phyloP scores from a whole-genome alignment of 2,113 vertebrate genomes.

The Empidonax traillii region DNA sequence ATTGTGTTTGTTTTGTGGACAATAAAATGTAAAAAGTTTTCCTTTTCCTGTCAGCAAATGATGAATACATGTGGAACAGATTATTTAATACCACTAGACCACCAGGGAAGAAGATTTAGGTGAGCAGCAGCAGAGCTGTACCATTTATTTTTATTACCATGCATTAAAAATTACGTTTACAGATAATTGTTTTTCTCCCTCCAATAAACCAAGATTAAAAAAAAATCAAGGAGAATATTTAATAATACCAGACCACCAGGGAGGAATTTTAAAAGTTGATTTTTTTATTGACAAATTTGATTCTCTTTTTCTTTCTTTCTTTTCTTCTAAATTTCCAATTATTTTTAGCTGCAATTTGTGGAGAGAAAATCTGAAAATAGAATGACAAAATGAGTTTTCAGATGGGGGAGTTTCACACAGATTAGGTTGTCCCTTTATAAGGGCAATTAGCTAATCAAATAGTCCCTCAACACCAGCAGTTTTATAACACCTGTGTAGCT shows the following conservation, averaged over 20 bases:
- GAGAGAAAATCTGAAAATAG: conserved; percentile 63
- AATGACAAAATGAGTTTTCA: conserved; percentile 52
- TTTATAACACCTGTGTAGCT: conserved; percentile 69
- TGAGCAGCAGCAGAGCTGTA: conserved; percentile 81
- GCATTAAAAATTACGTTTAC: conserved; percentile 87
- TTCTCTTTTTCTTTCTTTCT: conserved; percentile 50
- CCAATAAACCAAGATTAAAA: conserved; percentile 80
- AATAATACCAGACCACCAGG: conserved; percentile 82
- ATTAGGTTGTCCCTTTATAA: conserved; percentile 70
- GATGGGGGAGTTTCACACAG: conserved; percentile 45
- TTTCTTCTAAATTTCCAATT: conserved; percentile 62
- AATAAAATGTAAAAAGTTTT: conserved; percentile 80
- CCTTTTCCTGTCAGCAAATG: conserved; percentile 81
- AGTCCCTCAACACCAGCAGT: conserved; percentile 66
- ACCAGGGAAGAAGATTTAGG: conserved; percentile 88
- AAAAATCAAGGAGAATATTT: conserved; percentile 80
- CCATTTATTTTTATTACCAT: conserved; percentile 88
- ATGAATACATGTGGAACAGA: conserved; percentile 82
- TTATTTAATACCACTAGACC: conserved; percentile 86
- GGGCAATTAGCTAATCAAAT: conserved; percentile 74
- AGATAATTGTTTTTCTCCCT: conserved; percentile 86
- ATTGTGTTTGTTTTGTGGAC: conserved; percentile 71
- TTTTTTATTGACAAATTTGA: conserved; percentile 76
- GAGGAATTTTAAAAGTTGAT: conserved; percentile 76
- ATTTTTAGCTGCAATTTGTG: conserved; percentile 71